Percentiles rank a stretch among this genome's conserved stretches.
Conservation (phyloP, 1,140 invertebrate species). For the Trachymyrmex septentrionalis region DNA sequence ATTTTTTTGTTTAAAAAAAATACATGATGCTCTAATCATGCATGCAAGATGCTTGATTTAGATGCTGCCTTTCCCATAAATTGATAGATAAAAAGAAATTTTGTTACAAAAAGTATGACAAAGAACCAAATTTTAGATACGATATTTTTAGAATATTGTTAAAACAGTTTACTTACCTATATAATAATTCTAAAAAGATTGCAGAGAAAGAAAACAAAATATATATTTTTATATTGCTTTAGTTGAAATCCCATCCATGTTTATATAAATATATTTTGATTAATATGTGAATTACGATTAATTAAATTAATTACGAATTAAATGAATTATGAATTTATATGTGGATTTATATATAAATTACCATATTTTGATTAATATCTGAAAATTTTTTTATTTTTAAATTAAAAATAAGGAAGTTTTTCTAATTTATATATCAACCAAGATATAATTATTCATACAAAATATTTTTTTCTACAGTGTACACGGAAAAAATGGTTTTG, state of each 20-base stretch:
- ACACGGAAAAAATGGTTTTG: too few relatives aligned
- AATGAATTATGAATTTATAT: too few relatives aligned
- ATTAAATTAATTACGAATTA: too few relatives aligned
- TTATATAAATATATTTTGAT: too few relatives aligned
- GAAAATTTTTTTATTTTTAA: too few relatives aligned
- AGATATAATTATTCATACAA: too few relatives aligned
- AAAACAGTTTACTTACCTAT: background rate
- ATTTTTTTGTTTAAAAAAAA: constrained; percentile 6
- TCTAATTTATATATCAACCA: too few relatives aligned
- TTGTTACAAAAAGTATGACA: background rate
- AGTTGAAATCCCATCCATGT: background rate
- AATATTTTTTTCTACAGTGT: too few relatives aligned
- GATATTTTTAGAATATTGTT: background rate
- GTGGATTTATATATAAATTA: too few relatives aligned
- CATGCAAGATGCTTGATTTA: background rate
- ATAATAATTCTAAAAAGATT: background rate
- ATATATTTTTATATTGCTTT: constrained; percentile 1
- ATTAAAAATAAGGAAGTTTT: too few relatives aligned
- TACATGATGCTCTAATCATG: background rate
- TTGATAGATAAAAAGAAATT: background rate
- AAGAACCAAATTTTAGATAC: background rate
- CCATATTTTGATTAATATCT: too few relatives aligned
- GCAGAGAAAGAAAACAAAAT: background rate
- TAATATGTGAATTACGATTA: too few relatives aligned
- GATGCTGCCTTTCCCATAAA: background rate